Evolutionary conservation across 2,888 invertebrate species (phyloP).

Genomic region (Xestia sexstrigata): DNA sequence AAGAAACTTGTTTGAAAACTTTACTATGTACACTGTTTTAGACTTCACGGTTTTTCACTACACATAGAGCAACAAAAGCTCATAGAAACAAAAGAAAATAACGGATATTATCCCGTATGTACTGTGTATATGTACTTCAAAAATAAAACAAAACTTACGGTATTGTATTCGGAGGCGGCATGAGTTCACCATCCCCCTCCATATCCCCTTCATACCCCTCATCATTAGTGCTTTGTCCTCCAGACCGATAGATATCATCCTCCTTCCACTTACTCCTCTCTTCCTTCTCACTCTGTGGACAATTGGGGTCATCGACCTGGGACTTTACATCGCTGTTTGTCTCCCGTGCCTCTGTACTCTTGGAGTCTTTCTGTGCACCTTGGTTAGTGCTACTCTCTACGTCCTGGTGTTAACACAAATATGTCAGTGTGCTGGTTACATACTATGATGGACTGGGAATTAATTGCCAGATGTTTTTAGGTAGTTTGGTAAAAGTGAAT

Average conservation of each 20-base stretch:
- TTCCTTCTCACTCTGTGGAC: conserved; percentile 82
- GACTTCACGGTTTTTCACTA: too few species aligned
- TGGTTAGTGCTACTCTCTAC: conserved; percentile 77
- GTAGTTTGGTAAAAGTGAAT: neutral
- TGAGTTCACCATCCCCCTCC: conserved; percentile 93
- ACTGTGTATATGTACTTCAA: too few species aligned
- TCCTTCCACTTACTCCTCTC: conserved; percentile 71
- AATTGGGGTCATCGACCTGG: conserved; percentile 76
- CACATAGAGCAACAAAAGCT: too few species aligned
- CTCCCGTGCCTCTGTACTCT: conserved; percentile 62
- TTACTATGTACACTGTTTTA: too few species aligned
- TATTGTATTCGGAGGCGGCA: conserved; percentile 95
- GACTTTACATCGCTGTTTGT: conserved; percentile 62
- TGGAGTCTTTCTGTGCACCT: conserved; percentile 70
- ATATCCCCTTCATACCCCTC: conserved; percentile 92
- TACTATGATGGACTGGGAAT: conserved; percentile 39
- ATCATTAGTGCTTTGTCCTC: conserved; percentile 88
- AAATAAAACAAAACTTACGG: conserved; percentile 82
- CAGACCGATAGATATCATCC: conserved; percentile 65
- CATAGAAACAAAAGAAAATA: too few species aligned
- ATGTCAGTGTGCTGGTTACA: conserved; percentile 63
- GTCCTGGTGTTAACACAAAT: conserved; percentile 83
- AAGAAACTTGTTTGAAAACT: neutral
- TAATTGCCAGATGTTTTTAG: conserved; percentile 18
- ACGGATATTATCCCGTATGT: too few species aligned